Percentiles rank a stretch among this genome's conserved stretches.
Conservation (phyloP, 1,140 invertebrate genomes). For the Neodiprion lecontei region DNA sequence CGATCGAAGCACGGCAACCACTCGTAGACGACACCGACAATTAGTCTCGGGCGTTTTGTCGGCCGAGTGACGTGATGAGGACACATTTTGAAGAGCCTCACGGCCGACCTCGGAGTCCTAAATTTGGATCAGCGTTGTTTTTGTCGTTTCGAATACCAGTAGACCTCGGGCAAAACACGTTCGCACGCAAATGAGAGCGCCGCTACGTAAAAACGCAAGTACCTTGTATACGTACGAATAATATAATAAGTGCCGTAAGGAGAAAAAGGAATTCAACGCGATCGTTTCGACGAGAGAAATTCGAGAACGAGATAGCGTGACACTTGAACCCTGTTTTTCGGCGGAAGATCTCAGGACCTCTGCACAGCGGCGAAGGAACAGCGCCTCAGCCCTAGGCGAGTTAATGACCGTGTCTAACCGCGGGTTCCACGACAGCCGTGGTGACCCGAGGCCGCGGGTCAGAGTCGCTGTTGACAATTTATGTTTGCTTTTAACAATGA, state of each 20-base stretch:
- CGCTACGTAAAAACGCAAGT: neutral
- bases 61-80: too few relatives aligned
- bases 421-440: conserved; percentile 27
- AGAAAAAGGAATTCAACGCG: too few relatives aligned
- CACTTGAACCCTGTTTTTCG: conserved; percentile 18
- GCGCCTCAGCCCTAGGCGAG: conserved; percentile 9
- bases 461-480: conserved; percentile 1
- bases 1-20: neutral
- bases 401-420: conserved; percentile 45
- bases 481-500: conserved; percentile 3
- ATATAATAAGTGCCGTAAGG: too few relatives aligned
- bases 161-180: conserved; percentile 1
- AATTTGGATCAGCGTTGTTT: neutral
- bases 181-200: conserved; percentile 1
- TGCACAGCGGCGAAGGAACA: neutral
- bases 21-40: too few relatives aligned
- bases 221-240: neutral
- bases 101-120: neutral
- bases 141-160: neutral
- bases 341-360: conserved; percentile 20
- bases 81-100: neutral
- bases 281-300: conserved; percentile 8
- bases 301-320: neutral
- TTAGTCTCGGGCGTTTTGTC: too few relatives aligned
- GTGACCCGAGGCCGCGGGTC: neutral